These are phyloP conservation scores for Steinernema feltiae DNA, from an alignment of 1,140 invertebrate species.

Conservation along the genomic window DNA sequence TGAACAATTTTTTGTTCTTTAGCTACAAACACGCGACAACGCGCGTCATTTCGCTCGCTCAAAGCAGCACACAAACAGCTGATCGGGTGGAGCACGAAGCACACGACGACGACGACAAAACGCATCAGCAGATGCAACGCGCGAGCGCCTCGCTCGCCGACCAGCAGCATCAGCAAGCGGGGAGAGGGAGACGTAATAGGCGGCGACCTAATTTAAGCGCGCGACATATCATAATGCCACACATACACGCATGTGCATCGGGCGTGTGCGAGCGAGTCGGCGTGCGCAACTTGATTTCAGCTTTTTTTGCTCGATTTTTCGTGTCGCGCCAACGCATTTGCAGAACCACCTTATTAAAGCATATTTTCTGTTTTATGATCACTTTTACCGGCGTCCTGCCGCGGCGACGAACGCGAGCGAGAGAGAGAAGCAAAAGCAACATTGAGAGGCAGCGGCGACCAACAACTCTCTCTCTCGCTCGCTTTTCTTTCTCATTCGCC, in stretches of 20 bases:
- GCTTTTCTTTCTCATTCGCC: background rate
- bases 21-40: too few species aligned
- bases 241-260: background rate
- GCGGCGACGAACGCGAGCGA: too few species aligned
- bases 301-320: background rate
- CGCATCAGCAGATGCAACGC: too few species aligned
- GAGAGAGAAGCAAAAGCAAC: too few species aligned
- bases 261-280: too few species aligned
- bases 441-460: background rate
- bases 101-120: too few species aligned
- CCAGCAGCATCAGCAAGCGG: too few species aligned
- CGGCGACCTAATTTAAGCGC: background rate
- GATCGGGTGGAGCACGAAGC: background rate
- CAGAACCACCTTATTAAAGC: background rate
- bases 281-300: too few species aligned
- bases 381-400: background rate
- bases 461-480: slow-evolving; percentile 2
- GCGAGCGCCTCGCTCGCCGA: too few species aligned
- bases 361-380: slow-evolving; percentile 3
- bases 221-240: too few species aligned
- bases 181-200: background rate
- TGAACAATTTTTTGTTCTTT: too few species aligned
- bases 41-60: background rate
- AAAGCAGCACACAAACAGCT: background rate
- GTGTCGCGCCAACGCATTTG: background rate